These are phyloP conservation scores for Nylanderia fulva DNA, from an alignment of 1,140 invertebrate species.

Conservation along the genomic window DNA sequence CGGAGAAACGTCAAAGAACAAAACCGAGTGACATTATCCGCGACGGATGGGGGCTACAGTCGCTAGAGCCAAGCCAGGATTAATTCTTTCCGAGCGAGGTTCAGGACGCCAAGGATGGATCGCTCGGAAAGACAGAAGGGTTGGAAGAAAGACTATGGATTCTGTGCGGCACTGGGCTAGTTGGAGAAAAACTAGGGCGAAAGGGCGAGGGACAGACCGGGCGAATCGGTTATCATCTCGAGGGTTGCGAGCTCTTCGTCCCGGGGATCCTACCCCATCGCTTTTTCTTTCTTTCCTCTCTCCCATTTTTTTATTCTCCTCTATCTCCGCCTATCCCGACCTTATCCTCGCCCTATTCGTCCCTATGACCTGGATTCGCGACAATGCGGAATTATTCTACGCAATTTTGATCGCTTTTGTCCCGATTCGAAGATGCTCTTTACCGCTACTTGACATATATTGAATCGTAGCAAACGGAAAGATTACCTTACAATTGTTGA, in stretches of 20 bases:
- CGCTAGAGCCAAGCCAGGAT: slow-evolving; percentile 54
- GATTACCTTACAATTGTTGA: not conserved
- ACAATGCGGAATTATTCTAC: slow-evolving; percentile 65
- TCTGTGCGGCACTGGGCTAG: slow-evolving; percentile 12
- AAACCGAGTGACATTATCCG: slow-evolving; percentile 46
- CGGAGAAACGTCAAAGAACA: slow-evolving; percentile 49
- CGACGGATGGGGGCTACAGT: slow-evolving; percentile 44
- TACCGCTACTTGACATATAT: not conserved
- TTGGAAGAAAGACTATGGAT: slow-evolving; percentile 43
- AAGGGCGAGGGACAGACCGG: slow-evolving; percentile 60
- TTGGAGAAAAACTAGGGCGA: slow-evolving; percentile 67
- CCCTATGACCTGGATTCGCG: slow-evolving; percentile 62
- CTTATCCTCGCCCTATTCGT: slow-evolving; percentile 44
- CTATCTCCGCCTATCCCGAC: slow-evolving; percentile 40
- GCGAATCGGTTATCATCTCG: slow-evolving; percentile 74
- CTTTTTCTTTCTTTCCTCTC: slow-evolving; percentile 58
- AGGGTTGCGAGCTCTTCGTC: slow-evolving; percentile 68
- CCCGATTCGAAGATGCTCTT: not conserved
- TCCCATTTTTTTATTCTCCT: slow-evolving; percentile 68
- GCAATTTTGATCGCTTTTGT: slow-evolving; percentile 30
- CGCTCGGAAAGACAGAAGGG: slow-evolving; percentile 50
- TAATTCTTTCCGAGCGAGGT: slow-evolving; percentile 56
- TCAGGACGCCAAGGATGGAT: slow-evolving; percentile 57
- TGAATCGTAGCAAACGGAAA: not conserved
- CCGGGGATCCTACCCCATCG: slow-evolving; percentile 14